Evolutionary conservation across 1,140 invertebrate species (phyloP).

Genomic region (Lanistes nyassanus): DNA sequence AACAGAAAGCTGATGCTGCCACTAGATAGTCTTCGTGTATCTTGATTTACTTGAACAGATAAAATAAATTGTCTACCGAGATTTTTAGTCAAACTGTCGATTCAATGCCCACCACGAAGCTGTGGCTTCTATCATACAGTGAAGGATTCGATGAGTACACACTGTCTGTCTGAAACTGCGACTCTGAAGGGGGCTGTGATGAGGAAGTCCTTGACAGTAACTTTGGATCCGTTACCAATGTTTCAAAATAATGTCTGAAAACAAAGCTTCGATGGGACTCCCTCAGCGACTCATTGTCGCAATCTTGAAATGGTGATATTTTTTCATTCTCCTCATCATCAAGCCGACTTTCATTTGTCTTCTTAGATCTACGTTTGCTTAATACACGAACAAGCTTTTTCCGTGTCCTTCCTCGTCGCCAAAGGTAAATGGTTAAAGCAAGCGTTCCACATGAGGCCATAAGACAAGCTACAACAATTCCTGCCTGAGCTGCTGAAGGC

Average conservation of each 20-base stretch:
- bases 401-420: slow-evolving; percentile 29
- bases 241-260: slow-evolving; percentile 51
- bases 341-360: slow-evolving; percentile 35
- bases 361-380: slow-evolving; percentile 17
- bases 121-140: slow-evolving; percentile 29
- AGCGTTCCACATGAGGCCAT: slow-evolving; percentile 31
- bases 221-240: slow-evolving; percentile 41
- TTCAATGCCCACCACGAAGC: slow-evolving; percentile 32
- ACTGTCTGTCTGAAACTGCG: slow-evolving; percentile 32
- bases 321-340: slow-evolving; percentile 34
- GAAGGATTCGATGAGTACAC: slow-evolving; percentile 40
- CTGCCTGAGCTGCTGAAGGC: slow-evolving; percentile 35
- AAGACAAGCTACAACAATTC: slow-evolving; percentile 37
- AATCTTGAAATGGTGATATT: slow-evolving; percentile 36
- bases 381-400: slow-evolving; percentile 28
- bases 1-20: too few species aligned
- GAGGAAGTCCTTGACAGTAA: slow-evolving; percentile 23
- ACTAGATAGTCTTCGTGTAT: too few species aligned
- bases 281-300: slow-evolving; percentile 47
- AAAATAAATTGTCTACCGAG: too few species aligned
- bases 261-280: slow-evolving; percentile 55
- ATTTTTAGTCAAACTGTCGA: slow-evolving; percentile 32
- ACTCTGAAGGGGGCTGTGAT: slow-evolving; percentile 16
- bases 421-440: slow-evolving; percentile 37
- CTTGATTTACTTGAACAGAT: too few species aligned